Conservation (phyloP, 2,888 invertebrate genomes). For the Clanis bilineata region DNA sequence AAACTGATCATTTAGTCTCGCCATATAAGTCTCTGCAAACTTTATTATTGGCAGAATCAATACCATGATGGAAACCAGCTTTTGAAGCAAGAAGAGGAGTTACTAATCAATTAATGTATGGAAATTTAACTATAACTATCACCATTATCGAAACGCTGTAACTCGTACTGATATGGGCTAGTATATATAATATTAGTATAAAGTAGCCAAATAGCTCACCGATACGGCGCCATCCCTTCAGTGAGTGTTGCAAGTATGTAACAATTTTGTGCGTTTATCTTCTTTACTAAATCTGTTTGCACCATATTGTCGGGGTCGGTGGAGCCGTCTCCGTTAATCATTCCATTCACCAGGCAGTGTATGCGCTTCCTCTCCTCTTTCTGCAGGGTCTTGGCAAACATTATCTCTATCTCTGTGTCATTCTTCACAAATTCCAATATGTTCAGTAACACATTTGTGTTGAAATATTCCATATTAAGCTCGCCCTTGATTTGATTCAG, state of each 20-base stretch:
- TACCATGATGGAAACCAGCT: too few species aligned
- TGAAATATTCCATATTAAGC: constrained; percentile 29
- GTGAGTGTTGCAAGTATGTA: constrained; percentile 47
- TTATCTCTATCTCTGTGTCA: constrained; percentile 43
- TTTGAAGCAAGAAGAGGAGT: too few species aligned
- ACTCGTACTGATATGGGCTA: too few species aligned
- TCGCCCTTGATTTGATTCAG: neutral
- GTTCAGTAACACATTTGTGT: constrained; percentile 40
- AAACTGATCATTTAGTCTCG: too few species aligned
- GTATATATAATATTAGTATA: too few species aligned
- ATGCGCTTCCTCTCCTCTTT: constrained; percentile 42
- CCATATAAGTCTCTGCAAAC: too few species aligned
- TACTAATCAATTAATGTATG: too few species aligned
- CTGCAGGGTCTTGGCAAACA: constrained; percentile 41
- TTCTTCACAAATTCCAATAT: constrained; percentile 56
- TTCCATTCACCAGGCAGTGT: constrained; percentile 36
- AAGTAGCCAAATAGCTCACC: constrained; percentile 46
- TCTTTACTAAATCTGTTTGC: constrained; percentile 35
- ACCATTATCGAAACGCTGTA: too few species aligned
- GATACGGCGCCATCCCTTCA: constrained; percentile 34
- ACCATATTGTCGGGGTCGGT: constrained; percentile 23
- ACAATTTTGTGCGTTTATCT: constrained; percentile 41
- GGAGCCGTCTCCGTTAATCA: constrained; percentile 27
- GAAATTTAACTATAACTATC: too few species aligned
- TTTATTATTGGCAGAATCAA: too few species aligned